A percentile compares a stretch with the other conserved stretches of the same genome.
These are phyloP conservation scores for Diploptera punctata DNA, from an alignment of 2,888 invertebrate genomes.

Conservation along the genomic window DNA sequence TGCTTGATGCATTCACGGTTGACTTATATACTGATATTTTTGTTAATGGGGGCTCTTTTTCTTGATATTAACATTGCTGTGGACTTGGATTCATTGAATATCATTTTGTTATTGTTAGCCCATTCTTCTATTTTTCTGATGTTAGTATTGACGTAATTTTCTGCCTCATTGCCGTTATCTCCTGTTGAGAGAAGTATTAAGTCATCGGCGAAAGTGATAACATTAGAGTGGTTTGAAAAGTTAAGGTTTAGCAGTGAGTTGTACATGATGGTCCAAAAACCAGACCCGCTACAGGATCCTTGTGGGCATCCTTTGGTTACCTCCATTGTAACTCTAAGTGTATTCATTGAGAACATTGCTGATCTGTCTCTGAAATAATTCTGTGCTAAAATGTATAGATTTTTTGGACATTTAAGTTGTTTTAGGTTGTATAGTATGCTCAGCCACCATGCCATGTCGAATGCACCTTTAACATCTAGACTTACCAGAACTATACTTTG, in stretches of 20 bases:
- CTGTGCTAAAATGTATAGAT: background rate
- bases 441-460: background rate
- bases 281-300: conserved; percentile 1
- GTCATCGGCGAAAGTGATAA: background rate
- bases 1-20: too few species aligned
- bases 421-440: background rate
- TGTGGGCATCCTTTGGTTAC: background rate
- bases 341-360: background rate
- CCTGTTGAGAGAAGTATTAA: background rate
- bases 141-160: background rate
- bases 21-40: too few species aligned
- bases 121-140: background rate
- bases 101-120: background rate
- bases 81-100: background rate
- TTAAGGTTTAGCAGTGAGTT: conserved; percentile 1
- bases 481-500: background rate
- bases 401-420: background rate
- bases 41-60: too few species aligned
- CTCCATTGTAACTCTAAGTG: background rate
- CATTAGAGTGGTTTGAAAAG: background rate
- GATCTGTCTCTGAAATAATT: conserved; percentile 1
- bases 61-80: background rate
- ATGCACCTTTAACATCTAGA: background rate
- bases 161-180: background rate
- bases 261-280: background rate